Conservation (phyloP, 2,797 vertebrate genomes). For the Pogoniulus pusillus region DNA sequence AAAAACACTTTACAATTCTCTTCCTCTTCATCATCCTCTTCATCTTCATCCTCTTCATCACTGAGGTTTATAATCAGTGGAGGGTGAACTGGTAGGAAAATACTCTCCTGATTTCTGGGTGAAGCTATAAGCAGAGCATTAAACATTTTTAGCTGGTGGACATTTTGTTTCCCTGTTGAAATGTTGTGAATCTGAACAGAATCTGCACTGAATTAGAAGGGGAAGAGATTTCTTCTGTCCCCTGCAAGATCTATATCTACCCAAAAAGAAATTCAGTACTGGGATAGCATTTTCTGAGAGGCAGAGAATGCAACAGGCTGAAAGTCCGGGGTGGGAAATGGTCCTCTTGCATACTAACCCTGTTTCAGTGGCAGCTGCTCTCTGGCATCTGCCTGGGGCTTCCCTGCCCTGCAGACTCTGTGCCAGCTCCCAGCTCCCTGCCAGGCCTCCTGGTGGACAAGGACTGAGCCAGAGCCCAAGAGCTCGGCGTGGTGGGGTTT, state of each 20-base stretch:
- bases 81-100: slow-evolving; percentile 67
- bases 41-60: slow-evolving; percentile 67
- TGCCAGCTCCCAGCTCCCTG: not conserved
- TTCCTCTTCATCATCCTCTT: slow-evolving; percentile 22
- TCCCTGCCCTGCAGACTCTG: not conserved
- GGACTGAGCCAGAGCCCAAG: not conserved
- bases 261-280: not conserved
- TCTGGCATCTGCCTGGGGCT: not conserved
- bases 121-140: not conserved
- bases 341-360: not conserved
- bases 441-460: not conserved
- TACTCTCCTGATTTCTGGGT: slow-evolving; percentile 50
- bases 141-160: not conserved
- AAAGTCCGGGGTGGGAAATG: not conserved
- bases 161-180: not conserved
- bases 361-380: not conserved
- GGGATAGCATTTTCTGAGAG: not conserved
- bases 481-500: not conserved
- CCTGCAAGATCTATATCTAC: not conserved
- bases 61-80: slow-evolving; percentile 72
- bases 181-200: not conserved
- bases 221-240: not conserved
- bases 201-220: not conserved
- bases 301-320: not conserved
- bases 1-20: slow-evolving; percentile 52